These are phyloP conservation scores for Xestia ashworthii DNA, from an alignment of 2,888 invertebrate species.

Conservation along the genomic window DNA sequence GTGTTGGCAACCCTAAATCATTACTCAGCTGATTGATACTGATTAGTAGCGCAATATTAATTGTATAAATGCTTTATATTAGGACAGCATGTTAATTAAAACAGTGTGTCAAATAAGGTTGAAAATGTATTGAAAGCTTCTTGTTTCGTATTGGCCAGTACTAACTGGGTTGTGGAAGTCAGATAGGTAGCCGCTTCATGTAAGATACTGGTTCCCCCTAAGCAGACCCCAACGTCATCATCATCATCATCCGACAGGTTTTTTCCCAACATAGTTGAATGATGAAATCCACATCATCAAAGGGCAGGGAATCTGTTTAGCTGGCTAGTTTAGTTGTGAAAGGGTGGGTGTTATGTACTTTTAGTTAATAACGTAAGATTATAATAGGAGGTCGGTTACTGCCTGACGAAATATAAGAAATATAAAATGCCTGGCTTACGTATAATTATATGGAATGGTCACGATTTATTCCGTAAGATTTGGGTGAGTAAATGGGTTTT, in stretches of 20 bases:
- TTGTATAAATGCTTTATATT: conserved; percentile 29
- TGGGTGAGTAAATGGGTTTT: too few species aligned
- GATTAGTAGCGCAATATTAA: conserved; percentile 32
- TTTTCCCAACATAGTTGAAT: too few species aligned
- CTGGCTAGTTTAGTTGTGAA: neutral
- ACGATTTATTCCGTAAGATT: too few species aligned
- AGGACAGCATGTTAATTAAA: conserved; percentile 1
- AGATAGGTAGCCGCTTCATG: neutral
- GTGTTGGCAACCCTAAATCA: conserved; percentile 33
- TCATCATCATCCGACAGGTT: too few species aligned
- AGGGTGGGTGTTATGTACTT: neutral
- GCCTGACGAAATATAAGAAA: neutral
- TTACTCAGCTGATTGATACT: conserved; percentile 31
- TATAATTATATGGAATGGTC: too few species aligned
- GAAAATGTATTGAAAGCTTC: neutral
- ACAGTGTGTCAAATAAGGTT: neutral
- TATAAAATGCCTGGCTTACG: neutral
- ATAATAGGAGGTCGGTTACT: neutral
- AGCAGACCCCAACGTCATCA: neutral
- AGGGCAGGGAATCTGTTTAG: too few species aligned
- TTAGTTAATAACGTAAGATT: neutral
- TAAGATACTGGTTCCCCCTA: neutral
- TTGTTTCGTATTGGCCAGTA: neutral
- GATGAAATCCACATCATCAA: too few species aligned
- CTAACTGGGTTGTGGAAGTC: neutral